phyloP scores from a whole-genome alignment of 2,888 invertebrate species.

The Catotricha subobsoleta region DNA sequence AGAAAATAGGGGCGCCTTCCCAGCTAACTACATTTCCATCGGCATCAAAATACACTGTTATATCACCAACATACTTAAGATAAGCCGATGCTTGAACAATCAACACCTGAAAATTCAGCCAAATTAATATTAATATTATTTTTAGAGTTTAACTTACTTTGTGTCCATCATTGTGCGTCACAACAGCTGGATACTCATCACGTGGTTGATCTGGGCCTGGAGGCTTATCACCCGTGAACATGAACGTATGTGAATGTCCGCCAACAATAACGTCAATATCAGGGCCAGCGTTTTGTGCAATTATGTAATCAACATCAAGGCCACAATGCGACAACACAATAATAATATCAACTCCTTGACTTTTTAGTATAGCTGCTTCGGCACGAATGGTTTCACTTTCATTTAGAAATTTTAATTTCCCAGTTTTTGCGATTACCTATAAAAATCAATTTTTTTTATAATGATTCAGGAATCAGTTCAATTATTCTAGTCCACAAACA shows the following conservation, averaged over 20 bases:
- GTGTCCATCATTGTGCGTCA: slow-evolving; percentile 31
- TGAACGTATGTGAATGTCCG: slow-evolving; percentile 63
- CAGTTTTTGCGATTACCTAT: slow-evolving; percentile 49
- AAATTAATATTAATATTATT: neutral
- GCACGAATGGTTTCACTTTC: slow-evolving; percentile 46
- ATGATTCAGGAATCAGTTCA: neutral
- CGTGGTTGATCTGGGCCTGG: slow-evolving; percentile 37
- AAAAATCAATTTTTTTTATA: neutral
- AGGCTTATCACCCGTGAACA: slow-evolving; percentile 41
- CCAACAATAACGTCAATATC: slow-evolving; percentile 71
- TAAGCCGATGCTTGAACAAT: slow-evolving; percentile 59
- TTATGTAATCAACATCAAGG: slow-evolving; percentile 42
- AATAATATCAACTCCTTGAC: slow-evolving; percentile 52
- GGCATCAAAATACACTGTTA: slow-evolving; percentile 51
- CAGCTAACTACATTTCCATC: slow-evolving; percentile 44
- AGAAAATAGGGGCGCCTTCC: slow-evolving; percentile 52
- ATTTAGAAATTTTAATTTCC: slow-evolving; percentile 46
- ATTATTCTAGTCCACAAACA: slow-evolving; percentile 29
- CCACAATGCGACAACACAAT: slow-evolving; percentile 74
- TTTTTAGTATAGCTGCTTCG: slow-evolving; percentile 44
- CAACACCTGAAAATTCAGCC: slow-evolving; percentile 29
- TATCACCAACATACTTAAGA: slow-evolving; percentile 58
- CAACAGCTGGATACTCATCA: slow-evolving; percentile 54
- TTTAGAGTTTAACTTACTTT: slow-evolving; percentile 4
- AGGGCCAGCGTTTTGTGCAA: slow-evolving; percentile 44